Evolutionary conservation across 1,140 invertebrate genomes (phyloP).

Genomic region (Trichomalopsis sarcophagae): DNA sequence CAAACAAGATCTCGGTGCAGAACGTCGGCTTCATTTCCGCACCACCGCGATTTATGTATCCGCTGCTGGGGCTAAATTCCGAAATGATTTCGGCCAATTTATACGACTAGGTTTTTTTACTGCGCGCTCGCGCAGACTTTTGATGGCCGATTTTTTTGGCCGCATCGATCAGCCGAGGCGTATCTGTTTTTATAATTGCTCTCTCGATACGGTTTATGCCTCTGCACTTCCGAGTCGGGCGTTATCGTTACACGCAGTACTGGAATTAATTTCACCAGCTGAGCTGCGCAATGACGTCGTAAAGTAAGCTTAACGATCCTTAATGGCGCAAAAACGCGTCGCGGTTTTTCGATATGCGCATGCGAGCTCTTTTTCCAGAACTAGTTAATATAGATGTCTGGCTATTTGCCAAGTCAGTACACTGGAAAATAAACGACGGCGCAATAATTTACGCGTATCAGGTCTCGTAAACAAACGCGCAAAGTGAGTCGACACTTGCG

Average conservation of each 20-base stretch:
- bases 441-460: not conserved
- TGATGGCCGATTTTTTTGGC: no score
- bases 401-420: not conserved
- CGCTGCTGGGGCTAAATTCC: not conserved
- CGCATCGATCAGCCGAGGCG: no score
- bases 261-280: not conserved
- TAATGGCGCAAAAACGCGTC: not conserved
- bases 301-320: not conserved
- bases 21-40: no score
- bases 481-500: not conserved
- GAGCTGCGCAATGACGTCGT: not conserved
- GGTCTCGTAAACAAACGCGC: not conserved
- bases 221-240: not conserved
- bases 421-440: not conserved
- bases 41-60: not conserved
- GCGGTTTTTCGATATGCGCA: no score
- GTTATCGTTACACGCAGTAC: not conserved
- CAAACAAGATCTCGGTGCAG: no score
- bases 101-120: not conserved
- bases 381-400: constrained; percentile 1
- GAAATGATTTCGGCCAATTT: constrained; percentile 31
- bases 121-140: no score
- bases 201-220: not conserved
- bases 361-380: not conserved
- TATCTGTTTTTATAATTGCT: not conserved